Conservation (phyloP, 2,888 invertebrate species). For the Graphium colonna region DNA sequence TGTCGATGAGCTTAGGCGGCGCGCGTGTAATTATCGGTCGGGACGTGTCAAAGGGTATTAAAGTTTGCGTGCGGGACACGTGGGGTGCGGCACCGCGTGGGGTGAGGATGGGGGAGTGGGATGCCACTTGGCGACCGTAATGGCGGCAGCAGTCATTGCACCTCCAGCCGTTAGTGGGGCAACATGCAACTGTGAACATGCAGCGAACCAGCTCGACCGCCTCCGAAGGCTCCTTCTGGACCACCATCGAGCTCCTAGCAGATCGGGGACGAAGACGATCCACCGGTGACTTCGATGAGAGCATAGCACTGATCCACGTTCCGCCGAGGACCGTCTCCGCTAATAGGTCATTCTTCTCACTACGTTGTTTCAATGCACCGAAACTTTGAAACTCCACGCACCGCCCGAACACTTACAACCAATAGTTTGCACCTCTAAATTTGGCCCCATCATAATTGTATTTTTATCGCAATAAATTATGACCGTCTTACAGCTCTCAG, state of each 20-base stretch:
- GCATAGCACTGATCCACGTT: slow-evolving; percentile 36
- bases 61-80: slow-evolving; percentile 74
- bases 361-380: background rate
- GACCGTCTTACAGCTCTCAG: slow-evolving; percentile 3
- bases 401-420: background rate
- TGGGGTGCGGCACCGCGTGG: slow-evolving; percentile 44
- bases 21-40: slow-evolving; percentile 45
- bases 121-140: slow-evolving; percentile 42
- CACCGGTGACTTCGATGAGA: slow-evolving; percentile 64
- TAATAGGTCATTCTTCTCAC: slow-evolving; percentile 49
- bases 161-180: slow-evolving; percentile 54
- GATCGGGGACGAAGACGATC: slow-evolving; percentile 72
- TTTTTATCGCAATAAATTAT: slow-evolving; percentile 12
- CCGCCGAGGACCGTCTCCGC: slow-evolving; percentile 52
- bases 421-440: slow-evolving; percentile 7
- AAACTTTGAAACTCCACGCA: slow-evolving; percentile 4
- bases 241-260: slow-evolving; percentile 81
- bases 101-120: slow-evolving; percentile 35
- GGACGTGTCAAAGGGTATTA: slow-evolving; percentile 59
- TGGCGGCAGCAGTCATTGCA: slow-evolving; percentile 73
- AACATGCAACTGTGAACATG: slow-evolving; percentile 61
- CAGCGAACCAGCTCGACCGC: slow-evolving; percentile 64
- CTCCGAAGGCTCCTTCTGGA: slow-evolving; percentile 80
- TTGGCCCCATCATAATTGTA: background rate
- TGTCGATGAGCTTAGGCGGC: slow-evolving; percentile 33